A percentile compares a stretch with the other conserved stretches of the same genome.
phyloP scores from a whole-genome alignment of 1,140 invertebrate genomes.

The Stegodyphus mimosarum region DNA sequence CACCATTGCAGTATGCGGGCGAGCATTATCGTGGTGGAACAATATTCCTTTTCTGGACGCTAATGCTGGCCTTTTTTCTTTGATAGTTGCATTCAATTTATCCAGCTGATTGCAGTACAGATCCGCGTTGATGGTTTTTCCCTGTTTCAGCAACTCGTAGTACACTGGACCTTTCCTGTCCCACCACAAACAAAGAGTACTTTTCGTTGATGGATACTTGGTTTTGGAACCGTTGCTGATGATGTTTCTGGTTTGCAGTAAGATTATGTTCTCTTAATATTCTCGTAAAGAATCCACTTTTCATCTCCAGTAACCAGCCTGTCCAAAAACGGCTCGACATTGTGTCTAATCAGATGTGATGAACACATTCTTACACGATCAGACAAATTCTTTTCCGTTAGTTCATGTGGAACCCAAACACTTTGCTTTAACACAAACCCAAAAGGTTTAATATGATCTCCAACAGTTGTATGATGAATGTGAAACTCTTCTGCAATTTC shows the following conservation, averaged over 20 bases:
- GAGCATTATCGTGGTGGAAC: slow-evolving; percentile 39
- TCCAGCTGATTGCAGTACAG: slow-evolving; percentile 35
- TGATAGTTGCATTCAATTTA: slow-evolving; percentile 51
- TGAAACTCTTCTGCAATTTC: neutral
- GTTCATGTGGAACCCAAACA: slow-evolving; percentile 36
- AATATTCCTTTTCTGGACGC: slow-evolving; percentile 33
- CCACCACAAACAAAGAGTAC: too few relatives aligned
- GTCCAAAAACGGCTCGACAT: neutral
- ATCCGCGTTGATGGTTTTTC: slow-evolving; percentile 35
- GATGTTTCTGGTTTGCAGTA: neutral
- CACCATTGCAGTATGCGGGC: slow-evolving; percentile 27
- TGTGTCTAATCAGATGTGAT: slow-evolving; percentile 4
- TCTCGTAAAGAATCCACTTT: neutral
- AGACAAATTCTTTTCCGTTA: slow-evolving; percentile 35
- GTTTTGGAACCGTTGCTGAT: neutral
- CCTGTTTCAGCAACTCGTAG: too few relatives aligned
- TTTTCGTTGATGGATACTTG: neutral
- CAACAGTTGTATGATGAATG: slow-evolving; percentile 2
- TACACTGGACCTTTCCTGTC: too few relatives aligned
- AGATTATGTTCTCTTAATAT: neutral
- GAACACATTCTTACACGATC: slow-evolving; percentile 20
- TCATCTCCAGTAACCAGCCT: neutral
- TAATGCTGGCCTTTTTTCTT: slow-evolving; percentile 46
- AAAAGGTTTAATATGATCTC: slow-evolving; percentile 31
- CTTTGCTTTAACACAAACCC: slow-evolving; percentile 33